Evolutionary conservation across 2,113 vertebrate genomes (phyloP).

Genomic region (Syngnathoides biaculeatus): DNA sequence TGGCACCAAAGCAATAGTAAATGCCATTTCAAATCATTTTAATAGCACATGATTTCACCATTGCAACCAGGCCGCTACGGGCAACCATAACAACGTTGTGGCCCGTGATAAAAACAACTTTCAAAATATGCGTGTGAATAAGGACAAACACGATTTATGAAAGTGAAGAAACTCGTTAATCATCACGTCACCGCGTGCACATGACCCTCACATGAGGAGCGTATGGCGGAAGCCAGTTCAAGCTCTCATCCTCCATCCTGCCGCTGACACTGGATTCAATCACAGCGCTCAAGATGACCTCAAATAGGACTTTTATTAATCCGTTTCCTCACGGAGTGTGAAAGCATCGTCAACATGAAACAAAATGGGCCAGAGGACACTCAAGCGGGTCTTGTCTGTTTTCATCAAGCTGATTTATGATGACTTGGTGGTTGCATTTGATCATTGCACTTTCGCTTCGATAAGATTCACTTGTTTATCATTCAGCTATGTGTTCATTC

Average conservation of each 20-base stretch:
- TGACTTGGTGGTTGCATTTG: background rate
- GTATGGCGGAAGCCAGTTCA: background rate
- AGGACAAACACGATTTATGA: background rate
- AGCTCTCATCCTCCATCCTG: background rate
- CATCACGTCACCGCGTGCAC: constrained; percentile 10
- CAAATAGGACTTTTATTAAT: constrained; percentile 6
- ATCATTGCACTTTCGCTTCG: background rate
- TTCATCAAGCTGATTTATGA: constrained; percentile 3
- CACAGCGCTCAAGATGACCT: background rate
- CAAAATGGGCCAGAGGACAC: background rate
- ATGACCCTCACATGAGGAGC: constrained; percentile 22
- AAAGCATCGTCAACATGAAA: constrained; percentile 3
- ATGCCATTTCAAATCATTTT: too few species aligned
- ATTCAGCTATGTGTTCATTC: background rate
- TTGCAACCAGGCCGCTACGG: too few species aligned
- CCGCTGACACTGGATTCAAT: background rate
- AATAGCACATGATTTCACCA: too few species aligned
- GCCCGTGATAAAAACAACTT: background rate
- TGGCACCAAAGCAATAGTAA: too few species aligned
- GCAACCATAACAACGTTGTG: too few species aligned
- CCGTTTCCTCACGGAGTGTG: background rate
- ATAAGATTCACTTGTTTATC: background rate
- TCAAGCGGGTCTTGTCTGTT: constrained; percentile 12
- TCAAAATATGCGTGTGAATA: background rate
- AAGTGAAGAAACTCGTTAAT: background rate